Base-by-base conservation (phyloP, 2,113 vertebrate genomes). In the Oreocharis arfaki region DNA sequence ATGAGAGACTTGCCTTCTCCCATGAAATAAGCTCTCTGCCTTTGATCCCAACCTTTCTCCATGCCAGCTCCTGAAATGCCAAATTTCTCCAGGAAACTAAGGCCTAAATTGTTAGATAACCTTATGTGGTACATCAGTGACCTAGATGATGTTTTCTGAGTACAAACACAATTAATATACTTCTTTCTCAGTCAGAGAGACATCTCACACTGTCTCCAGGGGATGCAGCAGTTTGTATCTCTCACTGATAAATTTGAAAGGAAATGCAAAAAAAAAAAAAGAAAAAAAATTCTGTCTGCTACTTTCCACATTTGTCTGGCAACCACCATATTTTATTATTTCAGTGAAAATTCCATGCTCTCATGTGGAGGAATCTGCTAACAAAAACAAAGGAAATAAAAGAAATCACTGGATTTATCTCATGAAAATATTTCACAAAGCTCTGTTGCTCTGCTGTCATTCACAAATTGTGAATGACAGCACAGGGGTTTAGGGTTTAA, bases 371-470 rank as follows among this genome's bases (percentile, higher is more conserved):
- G 46, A 93, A 73, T 94, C 55, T 80, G 67, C 50, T 94, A 92
- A 92, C 73, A 81, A 93, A 93, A 96, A 80, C 88, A 93, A 92
- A 92, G 37, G 41, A 95, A 59, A 69, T 56, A 68, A 93, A 83
- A 84, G 27, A 75, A 89, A 57, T 33, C 56, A 33, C 50, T 57
- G 33, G 20, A 57, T 79, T 81, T 63, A 53, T 64, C 52, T 90
- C 39, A 17, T 41, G 27, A 80, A 90, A 86, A 70, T 47, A 35
- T 65, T 92, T 53, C 68, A 77, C 22, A 60, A 61, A 73, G 28
- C 46, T 77, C 46, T 86, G 16, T 27, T 69, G 3, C 23, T 41
- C 28, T 84, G 8, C 11, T 74, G 53, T 64, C 49, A 49, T 85
- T 85, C 55, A 53, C 53, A 73, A 90, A 76, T 41, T 16, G 24